Evolutionary conservation across 1,140 invertebrate species (phyloP), one percentile per base, ranked within the genome.

Genomic region (Drosophila sechellia): DNA sequence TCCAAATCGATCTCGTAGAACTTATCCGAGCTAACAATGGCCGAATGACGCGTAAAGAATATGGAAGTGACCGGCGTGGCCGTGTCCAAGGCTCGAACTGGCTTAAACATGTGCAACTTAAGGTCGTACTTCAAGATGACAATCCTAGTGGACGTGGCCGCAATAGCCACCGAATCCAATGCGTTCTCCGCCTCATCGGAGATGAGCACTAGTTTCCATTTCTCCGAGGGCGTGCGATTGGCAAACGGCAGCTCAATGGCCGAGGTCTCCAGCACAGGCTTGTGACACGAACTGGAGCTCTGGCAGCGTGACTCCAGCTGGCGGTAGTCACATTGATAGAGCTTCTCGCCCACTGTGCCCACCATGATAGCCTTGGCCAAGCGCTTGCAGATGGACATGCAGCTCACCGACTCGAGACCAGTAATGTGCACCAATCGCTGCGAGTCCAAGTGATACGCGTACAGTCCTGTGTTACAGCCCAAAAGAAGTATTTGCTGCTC

Each of bases 1-100:
- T 94, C 92, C 42, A 97, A 87, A 92, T 96, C 95, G 40, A 97
- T 95, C 92, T 96, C 95, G 91, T 96, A 96, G 76, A 97, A 96
- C 83, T 96, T 96, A 69, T 97, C 95, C 53, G 96, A 95, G 42
- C 95, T 96, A 56, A 97, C 94, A 25, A 97, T 94, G 0, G 96
- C 93, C 66, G 95, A 94, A 76, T 95, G 94, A 45, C 94, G 92
- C 0, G 95, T 95, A 68, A 96, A 96, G 76, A 95, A 93, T 13
- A 96, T 94, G 81, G 96, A 96, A 68, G 95, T 95, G 39, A 96
- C 95, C 0, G 96, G 95, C 71, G 96, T 95, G 39, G 94, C 94
- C 0, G 95, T 96, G 72, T 95, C 94, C n/a, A 97, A 86, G 61
- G 96, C 94, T 63, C 95, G 92, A 15, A 94, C 91, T 0, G 94